A percentile compares a stretch with the other conserved stretches of the same genome.
Conservation (phyloP, 2,113 vertebrate genomes). For the Trochalopteron elliotii region DNA sequence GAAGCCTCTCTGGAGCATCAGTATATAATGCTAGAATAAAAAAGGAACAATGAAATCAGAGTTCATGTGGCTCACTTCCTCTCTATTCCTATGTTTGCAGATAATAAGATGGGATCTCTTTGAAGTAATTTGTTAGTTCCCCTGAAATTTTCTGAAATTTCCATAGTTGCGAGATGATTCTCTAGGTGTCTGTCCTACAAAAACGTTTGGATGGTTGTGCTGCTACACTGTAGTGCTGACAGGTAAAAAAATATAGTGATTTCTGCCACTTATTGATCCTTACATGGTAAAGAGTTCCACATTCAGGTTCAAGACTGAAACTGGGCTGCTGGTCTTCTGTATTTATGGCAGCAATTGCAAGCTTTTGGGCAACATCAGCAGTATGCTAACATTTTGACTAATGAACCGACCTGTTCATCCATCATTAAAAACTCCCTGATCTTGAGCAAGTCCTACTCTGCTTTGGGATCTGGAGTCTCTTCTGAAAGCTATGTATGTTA, state of each 20-base stretch:
- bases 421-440: neutral
- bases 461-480: neutral
- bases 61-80: neutral
- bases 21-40: neutral
- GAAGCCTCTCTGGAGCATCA: neutral
- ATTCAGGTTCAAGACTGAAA: neutral
- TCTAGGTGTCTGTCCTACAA: neutral
- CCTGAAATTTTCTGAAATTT: neutral
- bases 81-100: neutral
- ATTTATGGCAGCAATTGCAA: neutral
- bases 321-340: neutral
- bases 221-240: neutral
- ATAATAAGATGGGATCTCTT: neutral
- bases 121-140: neutral
- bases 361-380: neutral
- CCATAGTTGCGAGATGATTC: neutral
- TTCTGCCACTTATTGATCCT: neutral
- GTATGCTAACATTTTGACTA: neutral
- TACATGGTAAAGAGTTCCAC: neutral
- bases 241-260: neutral
- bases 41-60: neutral
- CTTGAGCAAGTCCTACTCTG: neutral
- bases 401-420: neutral
- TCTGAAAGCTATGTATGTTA: neutral
- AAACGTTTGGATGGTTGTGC: neutral